Conservation (phyloP, 2,113 vertebrate genomes). For the Carassius carassius region DNA sequence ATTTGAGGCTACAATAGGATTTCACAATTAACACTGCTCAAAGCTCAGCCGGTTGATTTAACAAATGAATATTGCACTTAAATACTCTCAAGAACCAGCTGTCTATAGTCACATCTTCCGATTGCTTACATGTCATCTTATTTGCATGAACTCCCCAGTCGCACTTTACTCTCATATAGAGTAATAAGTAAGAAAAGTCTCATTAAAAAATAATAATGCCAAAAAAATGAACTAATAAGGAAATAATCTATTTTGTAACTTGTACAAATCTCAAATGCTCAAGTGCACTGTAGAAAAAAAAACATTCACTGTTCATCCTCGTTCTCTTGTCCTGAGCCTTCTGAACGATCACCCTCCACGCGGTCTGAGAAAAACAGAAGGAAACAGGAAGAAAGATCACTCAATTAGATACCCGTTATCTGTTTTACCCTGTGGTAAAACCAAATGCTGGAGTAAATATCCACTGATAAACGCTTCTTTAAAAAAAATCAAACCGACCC, state of each 20-base stretch:
- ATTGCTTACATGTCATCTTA: constrained; percentile 66
- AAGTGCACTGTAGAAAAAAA: constrained; percentile 71
- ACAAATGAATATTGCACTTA: constrained; percentile 93
- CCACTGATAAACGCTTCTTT: no score
- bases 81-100: constrained; percentile 75
- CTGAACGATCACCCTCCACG: constrained; percentile 90
- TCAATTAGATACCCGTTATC: no score
- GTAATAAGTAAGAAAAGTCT: constrained; percentile 84
- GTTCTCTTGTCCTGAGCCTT: constrained; percentile 93
- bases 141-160: constrained; percentile 77
- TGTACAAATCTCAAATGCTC: constrained; percentile 82
- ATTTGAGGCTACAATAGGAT: constrained; percentile 82
- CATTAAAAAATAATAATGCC: constrained; percentile 74
- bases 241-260: constrained; percentile 87
- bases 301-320: constrained; percentile 83
- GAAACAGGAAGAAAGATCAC: not conserved
- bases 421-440: no score
- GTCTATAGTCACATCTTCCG: constrained; percentile 69
- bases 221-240: constrained; percentile 80
- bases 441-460: no score
- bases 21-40: constrained; percentile 84
- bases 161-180: constrained; percentile 78
- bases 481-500: no score
- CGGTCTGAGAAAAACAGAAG: constrained; percentile 77
- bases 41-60: constrained; percentile 73